A percentile compares a stretch with the other conserved stretches of the same genome.
Conservation (phyloP, 2,888 invertebrate species). For the Tenthredo notha region DNA sequence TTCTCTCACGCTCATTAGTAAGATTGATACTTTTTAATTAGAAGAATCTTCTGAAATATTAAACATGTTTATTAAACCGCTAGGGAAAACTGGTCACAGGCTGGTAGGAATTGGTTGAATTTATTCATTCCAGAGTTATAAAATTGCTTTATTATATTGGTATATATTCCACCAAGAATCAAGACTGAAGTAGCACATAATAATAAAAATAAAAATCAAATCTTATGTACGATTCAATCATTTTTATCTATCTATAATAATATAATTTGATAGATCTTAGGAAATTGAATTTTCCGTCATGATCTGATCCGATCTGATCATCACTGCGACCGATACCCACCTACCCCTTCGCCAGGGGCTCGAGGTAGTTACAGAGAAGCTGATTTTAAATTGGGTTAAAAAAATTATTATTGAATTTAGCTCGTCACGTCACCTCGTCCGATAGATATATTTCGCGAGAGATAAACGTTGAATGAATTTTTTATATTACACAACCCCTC, state of each 20-base stretch:
- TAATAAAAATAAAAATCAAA: neutral
- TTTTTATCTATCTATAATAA: neutral
- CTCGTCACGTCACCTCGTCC: neutral
- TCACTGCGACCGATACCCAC: neutral
- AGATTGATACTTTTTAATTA: constrained; percentile 44
- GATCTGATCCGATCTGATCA: neutral
- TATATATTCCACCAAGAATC: neutral
- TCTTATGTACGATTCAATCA: neutral
- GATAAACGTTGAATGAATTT: constrained; percentile 11
- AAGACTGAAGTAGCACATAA: neutral
- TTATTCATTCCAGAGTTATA: neutral
- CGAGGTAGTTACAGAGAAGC: neutral
- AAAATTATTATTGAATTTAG: constrained; percentile 7
- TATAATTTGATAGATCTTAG: neutral
- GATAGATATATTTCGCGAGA: constrained; percentile 1
- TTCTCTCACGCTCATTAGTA: constrained; percentile 8
- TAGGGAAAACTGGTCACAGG: neutral
- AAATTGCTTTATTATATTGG: neutral
- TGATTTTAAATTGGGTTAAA: neutral
- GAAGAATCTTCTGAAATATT: constrained; percentile 25
- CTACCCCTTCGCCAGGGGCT: neutral
- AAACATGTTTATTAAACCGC: constrained; percentile 37
- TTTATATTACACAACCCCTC: neutral
- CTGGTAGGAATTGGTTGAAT: neutral
- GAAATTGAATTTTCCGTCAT: constrained; percentile 3